Evolutionary conservation across 92 coral and sea anemone genomes (phyloP).

Genomic region (Phenganax marumi): DNA sequence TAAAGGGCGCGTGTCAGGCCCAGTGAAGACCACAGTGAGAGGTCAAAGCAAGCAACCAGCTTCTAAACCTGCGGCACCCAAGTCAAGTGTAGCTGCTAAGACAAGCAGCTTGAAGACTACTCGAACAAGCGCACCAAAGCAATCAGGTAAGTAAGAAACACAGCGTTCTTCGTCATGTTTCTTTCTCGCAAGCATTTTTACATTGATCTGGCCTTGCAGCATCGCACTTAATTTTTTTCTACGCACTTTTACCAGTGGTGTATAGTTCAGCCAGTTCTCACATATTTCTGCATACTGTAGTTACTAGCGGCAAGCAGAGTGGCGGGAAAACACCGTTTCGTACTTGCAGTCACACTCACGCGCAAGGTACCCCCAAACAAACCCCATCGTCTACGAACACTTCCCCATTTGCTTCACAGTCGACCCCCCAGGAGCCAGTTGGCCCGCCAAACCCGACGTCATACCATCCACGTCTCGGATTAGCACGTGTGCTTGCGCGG

Average conservation of each 20-base stretch:
- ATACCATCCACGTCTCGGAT: constrained; percentile 84
- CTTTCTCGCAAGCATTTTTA: too few species aligned
- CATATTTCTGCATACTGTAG: neutral
- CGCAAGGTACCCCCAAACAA: constrained; percentile 12
- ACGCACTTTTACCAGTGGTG: too few species aligned
- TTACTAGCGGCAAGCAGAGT: neutral
- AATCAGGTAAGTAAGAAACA: constrained; percentile 25
- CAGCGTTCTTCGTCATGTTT: neutral
- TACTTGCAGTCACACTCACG: constrained; percentile 19
- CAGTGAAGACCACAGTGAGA: constrained; percentile 43
- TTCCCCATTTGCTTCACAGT: neutral
- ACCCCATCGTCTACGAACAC: neutral
- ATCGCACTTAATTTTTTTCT: too few species aligned
- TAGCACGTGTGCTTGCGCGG: constrained; percentile 85
- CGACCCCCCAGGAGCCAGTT: constrained; percentile 41
- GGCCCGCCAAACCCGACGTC: constrained; percentile 90
- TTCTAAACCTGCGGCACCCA: constrained; percentile 40
- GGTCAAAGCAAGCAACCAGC: constrained; percentile 48
- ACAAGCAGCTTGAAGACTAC: constrained; percentile 4
- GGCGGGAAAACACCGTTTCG: constrained; percentile 17
- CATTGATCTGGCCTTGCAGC: too few species aligned
- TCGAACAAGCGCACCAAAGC: constrained; percentile 23
- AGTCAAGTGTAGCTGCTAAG: constrained; percentile 7
- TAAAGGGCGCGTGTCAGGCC: constrained; percentile 41
- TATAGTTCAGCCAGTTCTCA: too few species aligned